phyloP scores from a whole-genome alignment of 2,113 vertebrate species.

The Trachemys scripta region DNA sequence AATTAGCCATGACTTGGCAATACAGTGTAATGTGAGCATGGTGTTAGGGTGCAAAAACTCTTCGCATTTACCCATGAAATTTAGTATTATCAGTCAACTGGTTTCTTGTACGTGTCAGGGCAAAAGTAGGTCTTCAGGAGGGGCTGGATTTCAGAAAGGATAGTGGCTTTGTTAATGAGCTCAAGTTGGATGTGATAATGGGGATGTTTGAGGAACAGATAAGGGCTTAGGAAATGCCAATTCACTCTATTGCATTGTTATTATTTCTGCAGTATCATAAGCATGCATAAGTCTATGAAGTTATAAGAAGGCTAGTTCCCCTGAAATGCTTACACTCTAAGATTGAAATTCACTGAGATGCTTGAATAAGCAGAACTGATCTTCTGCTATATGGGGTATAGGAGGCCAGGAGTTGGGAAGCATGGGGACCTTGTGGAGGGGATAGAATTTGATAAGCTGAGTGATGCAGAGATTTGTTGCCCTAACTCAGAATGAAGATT shows the following conservation, averaged over 20 bases:
- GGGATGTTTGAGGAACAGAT: neutral
- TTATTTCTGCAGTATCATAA: neutral
- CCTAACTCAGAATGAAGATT: neutral
- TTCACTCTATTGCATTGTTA: neutral
- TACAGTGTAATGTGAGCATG: neutral
- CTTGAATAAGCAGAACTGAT: neutral
- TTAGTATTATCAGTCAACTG: neutral
- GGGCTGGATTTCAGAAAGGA: fast-evolving
- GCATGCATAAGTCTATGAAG: neutral
- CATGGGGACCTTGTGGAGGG: neutral
- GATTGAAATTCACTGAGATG: neutral
- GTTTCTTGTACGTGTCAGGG: neutral
- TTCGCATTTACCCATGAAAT: neutral
- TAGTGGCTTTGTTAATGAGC: neutral
- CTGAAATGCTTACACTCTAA: neutral
- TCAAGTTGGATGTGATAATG: neutral
- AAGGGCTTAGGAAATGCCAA: neutral
- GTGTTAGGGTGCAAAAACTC: neutral
- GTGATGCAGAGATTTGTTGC: neutral
- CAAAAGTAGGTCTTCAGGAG: slow-evolving; percentile 14
- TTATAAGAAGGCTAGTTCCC: neutral
- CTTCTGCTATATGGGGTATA: neutral
- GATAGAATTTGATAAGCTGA: neutral
- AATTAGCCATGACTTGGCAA: neutral
- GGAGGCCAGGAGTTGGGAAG: neutral